Conservation (phyloP, 2,113 vertebrate genomes). For the Onychorhynchus coronatus region DNA sequence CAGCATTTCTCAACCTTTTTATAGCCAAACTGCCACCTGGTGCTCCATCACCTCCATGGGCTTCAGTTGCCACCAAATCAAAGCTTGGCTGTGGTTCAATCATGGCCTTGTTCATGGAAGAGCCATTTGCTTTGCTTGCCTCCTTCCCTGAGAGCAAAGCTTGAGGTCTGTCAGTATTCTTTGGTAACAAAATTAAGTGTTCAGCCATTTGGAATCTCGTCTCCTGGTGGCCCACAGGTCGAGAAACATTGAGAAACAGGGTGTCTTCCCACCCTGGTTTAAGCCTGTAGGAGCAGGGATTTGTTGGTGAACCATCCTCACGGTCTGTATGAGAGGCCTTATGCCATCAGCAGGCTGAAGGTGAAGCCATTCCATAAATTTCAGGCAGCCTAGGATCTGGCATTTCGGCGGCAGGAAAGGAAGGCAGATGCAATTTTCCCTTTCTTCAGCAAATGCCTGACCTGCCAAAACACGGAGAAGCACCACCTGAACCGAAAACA, state of each 20-base stretch:
- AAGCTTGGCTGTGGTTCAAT: background rate
- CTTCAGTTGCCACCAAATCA: background rate
- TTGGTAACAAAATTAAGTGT: background rate
- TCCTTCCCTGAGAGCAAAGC: background rate
- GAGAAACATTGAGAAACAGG: background rate
- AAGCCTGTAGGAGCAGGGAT: background rate
- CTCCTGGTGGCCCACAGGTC: background rate
- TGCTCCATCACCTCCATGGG: background rate
- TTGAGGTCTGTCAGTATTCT: background rate
- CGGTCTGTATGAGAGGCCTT: background rate
- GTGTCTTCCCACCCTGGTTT: too few relatives aligned
- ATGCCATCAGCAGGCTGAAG: background rate
- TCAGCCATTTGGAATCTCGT: background rate
- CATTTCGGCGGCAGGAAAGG: background rate
- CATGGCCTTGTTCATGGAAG: background rate
- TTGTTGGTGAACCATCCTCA: background rate
- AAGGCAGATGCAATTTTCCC: background rate
- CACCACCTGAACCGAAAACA: background rate
- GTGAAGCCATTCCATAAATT: background rate
- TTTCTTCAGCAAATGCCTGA: conserved; percentile 60
- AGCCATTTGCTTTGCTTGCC: background rate
- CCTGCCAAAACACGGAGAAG: background rate
- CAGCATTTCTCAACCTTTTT: background rate
- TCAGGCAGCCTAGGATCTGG: background rate
- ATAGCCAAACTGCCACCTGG: background rate